Evolutionary conservation across 2,797 vertebrate species (phyloP), one percentile per base, ranked within the genome.

Genomic region (Sternarchorhynchus goeldii): DNA sequence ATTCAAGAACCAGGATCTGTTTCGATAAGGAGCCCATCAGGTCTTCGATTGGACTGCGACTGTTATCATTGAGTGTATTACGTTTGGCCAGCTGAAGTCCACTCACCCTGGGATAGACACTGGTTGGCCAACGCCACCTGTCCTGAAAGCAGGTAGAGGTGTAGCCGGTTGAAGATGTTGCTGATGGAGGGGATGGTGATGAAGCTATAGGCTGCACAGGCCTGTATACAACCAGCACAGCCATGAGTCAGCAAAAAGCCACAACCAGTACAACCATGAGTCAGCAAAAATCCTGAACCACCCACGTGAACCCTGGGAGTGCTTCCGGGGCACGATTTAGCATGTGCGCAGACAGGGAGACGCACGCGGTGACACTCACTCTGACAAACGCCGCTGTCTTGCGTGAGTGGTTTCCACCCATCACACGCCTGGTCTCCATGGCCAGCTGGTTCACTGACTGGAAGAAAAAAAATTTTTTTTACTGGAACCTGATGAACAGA

Each of bases 201-300:
- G 92, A 99, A 99, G 84, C 96, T 97, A 91, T 97, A 99, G 80
- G 98, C 97, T 12, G 97, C 97, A 36, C 98, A 99, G 5, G 98
- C 98, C 98, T 99, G 85, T 25, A 29, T 62, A 17, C 63, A 5
- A 75, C 0, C 60, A 31, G 32, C 65, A 45, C 50, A 67, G 0
- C 67, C 21, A 36, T 16, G 0, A 45, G 21, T 4, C n/a, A 50
- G 55, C 45, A 60, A 62, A 18, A 41, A 12, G 50, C 55, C 32
- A 20, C 62, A 5, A 77, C 1, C 56, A 29, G 31, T 64, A 56
- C 45, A 67, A 0, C 65, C 21, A 45, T 16, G 0, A 36, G 21
- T 6, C 20, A 53, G 41, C 50, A 60, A 56, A 18, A 41, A 14
- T 36, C 56, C 32, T 17, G 68, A 3, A 77, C 0, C 60, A 29